A percentile compares a stretch with the other conserved stretches of the same genome.
Conservation (phyloP, 2,113 vertebrate genomes). For the Motacilla tschutschensis region DNA sequence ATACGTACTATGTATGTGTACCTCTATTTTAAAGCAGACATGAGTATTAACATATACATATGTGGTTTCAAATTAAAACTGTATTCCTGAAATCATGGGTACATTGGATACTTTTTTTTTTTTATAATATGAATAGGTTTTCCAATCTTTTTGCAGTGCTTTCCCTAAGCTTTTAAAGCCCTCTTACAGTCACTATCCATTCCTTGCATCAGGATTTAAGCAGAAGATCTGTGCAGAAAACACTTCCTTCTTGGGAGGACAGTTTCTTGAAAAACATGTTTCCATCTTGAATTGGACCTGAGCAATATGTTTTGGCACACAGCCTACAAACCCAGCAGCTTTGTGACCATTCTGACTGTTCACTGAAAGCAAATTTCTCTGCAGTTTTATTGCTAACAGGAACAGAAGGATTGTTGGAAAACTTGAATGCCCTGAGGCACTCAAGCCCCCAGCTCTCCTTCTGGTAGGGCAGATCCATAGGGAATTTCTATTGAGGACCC, state of each 20-base stretch:
- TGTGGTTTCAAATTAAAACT: not conserved
- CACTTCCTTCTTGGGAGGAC: not conserved
- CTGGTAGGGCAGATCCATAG: not conserved
- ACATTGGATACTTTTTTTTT: not conserved
- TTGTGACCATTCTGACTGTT: not conserved
- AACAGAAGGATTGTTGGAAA: not conserved
- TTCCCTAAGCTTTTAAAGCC: not conserved
- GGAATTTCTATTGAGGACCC: not conserved
- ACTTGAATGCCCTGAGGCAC: not conserved
- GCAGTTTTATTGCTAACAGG: not conserved
- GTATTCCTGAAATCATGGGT: not conserved
- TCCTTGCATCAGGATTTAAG: not conserved
- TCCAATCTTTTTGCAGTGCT: not conserved
- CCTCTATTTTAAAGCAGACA: not conserved
- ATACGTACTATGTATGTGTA: accelerated
- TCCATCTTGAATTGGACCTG: not conserved
- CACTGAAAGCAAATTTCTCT: not conserved
- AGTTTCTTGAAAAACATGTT: not conserved
- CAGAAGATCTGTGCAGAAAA: not conserved
- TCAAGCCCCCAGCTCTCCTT: not conserved
- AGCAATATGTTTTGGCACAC: not conserved
- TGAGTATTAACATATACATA: not conserved
- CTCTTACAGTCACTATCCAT: not conserved
- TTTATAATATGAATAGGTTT: not conserved
- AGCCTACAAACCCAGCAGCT: not conserved